A percentile compares a stretch with the other conserved stretches of the same genome.
Conservation (phyloP, 2,113 vertebrate genomes). For the Noturus placidus region DNA sequence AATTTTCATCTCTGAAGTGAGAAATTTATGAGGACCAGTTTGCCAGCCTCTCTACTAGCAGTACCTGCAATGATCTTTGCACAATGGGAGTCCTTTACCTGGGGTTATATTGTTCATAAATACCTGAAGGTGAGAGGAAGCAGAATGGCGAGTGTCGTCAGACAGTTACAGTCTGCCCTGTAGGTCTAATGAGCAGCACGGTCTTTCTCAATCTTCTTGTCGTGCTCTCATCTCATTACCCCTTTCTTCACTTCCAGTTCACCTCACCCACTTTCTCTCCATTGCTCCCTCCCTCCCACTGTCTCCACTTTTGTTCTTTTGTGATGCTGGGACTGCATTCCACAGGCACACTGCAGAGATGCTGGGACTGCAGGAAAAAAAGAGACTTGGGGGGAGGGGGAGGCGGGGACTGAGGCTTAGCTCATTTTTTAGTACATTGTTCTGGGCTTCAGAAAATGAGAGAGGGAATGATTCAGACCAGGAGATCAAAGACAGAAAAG, state of each 20-base stretch:
- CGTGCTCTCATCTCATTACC: not conserved
- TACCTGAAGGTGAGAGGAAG: not conserved
- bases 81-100: not conserved
- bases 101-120: conserved; percentile 12
- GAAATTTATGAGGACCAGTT: not conserved
- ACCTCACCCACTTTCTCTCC: conserved; percentile 41
- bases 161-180: conserved; percentile 26
- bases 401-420: conserved; percentile 13
- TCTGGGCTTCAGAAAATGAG: conserved; percentile 34
- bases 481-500: conserved; percentile 36
- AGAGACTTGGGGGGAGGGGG: not conserved
- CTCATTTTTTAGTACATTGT: conserved; percentile 55
- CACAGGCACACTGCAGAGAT: conserved; percentile 21
- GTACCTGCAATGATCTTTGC: not conserved
- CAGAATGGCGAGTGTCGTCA: not conserved
- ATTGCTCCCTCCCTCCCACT: conserved; percentile 19
- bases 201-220: not conserved
- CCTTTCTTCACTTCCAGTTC: conserved; percentile 39
- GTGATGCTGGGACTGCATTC: conserved; percentile 45
- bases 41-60: not conserved
- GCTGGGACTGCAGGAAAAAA: conserved; percentile 1
- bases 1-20: not conserved
- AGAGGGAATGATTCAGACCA: conserved; percentile 29
- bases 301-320: conserved; percentile 53
- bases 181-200: conserved; percentile 24